Percentiles rank a stretch among this genome's conserved stretches.
Evolutionary conservation across 2,888 invertebrate species (phyloP).

Genomic region (Pantelozetes paolii): DNA sequence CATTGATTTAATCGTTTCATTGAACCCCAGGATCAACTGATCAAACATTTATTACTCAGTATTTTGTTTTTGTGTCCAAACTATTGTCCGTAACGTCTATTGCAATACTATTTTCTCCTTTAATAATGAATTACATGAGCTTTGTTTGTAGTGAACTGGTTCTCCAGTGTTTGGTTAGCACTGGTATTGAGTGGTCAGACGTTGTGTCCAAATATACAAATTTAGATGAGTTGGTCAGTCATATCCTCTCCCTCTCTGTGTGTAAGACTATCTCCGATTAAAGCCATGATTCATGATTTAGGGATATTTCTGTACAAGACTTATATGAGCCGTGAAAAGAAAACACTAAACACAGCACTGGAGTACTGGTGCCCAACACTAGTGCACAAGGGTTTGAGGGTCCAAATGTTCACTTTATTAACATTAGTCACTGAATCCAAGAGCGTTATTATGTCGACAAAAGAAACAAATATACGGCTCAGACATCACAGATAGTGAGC

Average conservation of each 20-base stretch:
- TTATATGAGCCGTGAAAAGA: constrained; percentile 30
- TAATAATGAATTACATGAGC: constrained; percentile 23
- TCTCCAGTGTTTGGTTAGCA: background rate
- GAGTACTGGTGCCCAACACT: constrained; percentile 9
- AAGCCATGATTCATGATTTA: constrained; percentile 35
- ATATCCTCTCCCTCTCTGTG: background rate
- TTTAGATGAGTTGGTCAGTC: background rate
- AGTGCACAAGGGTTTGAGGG: background rate
- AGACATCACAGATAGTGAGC: background rate
- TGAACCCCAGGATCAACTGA: background rate
- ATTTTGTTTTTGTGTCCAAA: too few relatives aligned
- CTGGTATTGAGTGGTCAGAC: constrained; percentile 5
- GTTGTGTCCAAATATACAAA: background rate
- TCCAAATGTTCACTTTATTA: constrained; percentile 1
- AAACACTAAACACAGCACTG: constrained; percentile 30
- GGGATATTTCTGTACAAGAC: background rate
- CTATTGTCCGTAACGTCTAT: constrained; percentile 1
- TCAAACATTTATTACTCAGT: background rate
- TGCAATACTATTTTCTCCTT: background rate
- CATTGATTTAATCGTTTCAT: background rate
- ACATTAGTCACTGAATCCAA: constrained; percentile 2
- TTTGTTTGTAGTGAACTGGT: constrained; percentile 6
- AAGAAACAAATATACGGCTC: constrained; percentile 29
- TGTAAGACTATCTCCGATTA: constrained; percentile 20
- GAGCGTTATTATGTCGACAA: constrained; percentile 8